Percentiles rank a stretch among this genome's conserved stretches.
Evolutionary conservation across 2,797 vertebrate species (phyloP).

Genomic region (Amphiprion clarkii): DNA sequence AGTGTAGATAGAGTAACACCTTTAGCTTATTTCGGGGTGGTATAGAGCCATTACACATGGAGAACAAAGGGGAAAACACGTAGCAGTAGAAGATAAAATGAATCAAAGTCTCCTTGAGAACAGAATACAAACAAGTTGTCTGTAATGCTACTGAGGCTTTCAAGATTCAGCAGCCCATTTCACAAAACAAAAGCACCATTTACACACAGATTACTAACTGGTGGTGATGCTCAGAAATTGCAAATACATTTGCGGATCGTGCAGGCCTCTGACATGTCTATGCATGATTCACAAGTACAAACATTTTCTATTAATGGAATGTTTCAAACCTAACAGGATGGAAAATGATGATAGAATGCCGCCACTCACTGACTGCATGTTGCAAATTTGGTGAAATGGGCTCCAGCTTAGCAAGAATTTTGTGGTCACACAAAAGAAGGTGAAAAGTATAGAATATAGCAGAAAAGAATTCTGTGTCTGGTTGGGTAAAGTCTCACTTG

Average conservation of each 20-base stretch:
- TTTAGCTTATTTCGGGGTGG: not conserved
- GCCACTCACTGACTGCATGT: not conserved
- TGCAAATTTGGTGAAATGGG: not conserved
- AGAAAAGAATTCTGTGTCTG: not conserved
- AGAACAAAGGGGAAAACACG: not conserved
- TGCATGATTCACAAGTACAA: not conserved
- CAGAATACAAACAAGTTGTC: not conserved
- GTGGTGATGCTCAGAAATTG: not conserved
- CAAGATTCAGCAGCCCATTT: not conserved
- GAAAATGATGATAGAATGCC: not conserved
- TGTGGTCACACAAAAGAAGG: not conserved
- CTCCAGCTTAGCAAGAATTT: not conserved
- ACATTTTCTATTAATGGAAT: not conserved
- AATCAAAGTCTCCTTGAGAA: not conserved
- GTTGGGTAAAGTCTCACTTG: not conserved
- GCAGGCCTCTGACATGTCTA: not conserved
- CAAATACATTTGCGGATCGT: not conserved
- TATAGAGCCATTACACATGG: not conserved
- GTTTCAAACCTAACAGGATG: not conserved
- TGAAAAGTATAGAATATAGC: too few relatives aligned
- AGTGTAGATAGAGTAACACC: not conserved
- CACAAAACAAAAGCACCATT: slow-evolving; percentile 4
- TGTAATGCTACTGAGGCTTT: not conserved
- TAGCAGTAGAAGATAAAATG: not conserved
- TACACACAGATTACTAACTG: not conserved